Percentiles rank a stretch among this genome's conserved stretches.
phyloP scores from a whole-genome alignment of 2,888 invertebrate species.

The Limnephilus auricula region DNA sequence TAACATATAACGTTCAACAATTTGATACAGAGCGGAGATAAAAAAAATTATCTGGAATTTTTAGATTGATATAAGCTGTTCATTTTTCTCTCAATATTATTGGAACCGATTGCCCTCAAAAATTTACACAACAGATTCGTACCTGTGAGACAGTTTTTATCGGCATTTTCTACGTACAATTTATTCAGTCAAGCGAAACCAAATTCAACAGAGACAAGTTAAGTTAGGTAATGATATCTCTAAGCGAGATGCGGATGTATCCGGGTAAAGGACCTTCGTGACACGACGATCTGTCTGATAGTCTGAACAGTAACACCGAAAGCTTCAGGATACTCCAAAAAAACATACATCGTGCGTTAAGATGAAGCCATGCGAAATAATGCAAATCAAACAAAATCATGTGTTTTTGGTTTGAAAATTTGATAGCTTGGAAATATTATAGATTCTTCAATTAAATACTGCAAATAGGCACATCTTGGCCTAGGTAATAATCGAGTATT shows the following conservation, averaged over 20 bases:
- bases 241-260: neutral
- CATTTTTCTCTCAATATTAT: neutral
- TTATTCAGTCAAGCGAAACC: neutral
- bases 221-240: neutral
- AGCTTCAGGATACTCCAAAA: neutral
- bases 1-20: too few relatives aligned
- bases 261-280: neutral
- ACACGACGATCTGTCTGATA: neutral
- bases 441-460: too few relatives aligned
- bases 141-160: neutral
- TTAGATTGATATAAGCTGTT: too few relatives aligned
- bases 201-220: neutral
- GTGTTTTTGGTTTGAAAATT: too few relatives aligned
- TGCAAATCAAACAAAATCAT: too few relatives aligned
- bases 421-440: too few relatives aligned
- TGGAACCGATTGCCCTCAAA: neutral
- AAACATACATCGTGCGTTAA: neutral
- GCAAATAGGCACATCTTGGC: too few relatives aligned
- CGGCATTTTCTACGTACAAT: neutral
- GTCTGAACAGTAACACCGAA: neutral
- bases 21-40: too few relatives aligned
- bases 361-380: too few relatives aligned
- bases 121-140: neutral
- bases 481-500: too few relatives aligned
- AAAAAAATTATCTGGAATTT: too few relatives aligned